These are phyloP conservation scores for Standfussiana lucernea DNA, from an alignment of 2,888 invertebrate species.

Conservation along the genomic window DNA sequence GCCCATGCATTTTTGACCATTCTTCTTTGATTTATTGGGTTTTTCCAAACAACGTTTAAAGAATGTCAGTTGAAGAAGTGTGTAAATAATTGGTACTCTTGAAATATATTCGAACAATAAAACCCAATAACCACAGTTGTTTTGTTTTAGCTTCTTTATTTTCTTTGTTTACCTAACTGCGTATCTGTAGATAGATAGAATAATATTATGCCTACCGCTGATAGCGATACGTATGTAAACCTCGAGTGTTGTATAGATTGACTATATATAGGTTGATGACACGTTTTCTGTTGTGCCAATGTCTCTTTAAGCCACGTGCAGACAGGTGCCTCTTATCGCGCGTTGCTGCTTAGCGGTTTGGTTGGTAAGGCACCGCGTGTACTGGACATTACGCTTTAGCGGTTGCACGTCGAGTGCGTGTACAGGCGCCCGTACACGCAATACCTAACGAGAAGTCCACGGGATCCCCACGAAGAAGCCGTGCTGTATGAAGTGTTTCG, in stretches of 20 bases:
- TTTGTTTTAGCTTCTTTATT: background rate
- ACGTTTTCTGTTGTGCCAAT: background rate
- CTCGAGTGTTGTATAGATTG: background rate
- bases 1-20: too few species aligned
- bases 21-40: too few species aligned
- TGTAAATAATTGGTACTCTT: too few species aligned
- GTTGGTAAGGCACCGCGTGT: too few species aligned
- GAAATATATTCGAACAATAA: too few species aligned
- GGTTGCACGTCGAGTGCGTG: too few species aligned
- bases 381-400: too few species aligned
- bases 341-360: background rate
- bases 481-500: too few species aligned
- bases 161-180: background rate
- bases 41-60: too few species aligned
- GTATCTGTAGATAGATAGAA: background rate
- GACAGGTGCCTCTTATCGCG: background rate
- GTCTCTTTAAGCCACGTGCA: background rate
- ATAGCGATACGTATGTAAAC: background rate
- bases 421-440: background rate
- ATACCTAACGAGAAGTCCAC: background rate
- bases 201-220: background rate
- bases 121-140: background rate
- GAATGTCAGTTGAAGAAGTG: too few species aligned
- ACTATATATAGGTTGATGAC: background rate
- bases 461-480: too few species aligned